These are phyloP conservation scores for Clarias pachynema DNA, from an alignment of 2,797 vertebrate genomes.

Conservation along the genomic window DNA sequence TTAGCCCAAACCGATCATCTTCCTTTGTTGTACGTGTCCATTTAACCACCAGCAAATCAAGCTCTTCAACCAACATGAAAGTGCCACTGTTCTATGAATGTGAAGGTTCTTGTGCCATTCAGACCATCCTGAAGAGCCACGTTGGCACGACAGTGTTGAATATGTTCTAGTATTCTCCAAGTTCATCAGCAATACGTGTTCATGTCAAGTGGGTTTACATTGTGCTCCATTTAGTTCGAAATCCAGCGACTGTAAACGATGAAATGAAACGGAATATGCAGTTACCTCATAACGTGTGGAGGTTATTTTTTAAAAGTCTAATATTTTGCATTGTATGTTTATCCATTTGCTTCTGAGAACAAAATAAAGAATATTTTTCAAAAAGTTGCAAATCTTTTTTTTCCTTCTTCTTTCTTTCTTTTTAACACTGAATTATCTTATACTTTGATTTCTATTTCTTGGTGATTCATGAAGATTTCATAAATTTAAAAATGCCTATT, in stretches of 20 bases:
- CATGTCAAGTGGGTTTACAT: background rate
- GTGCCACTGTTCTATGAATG: constrained; percentile 33
- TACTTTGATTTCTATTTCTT: background rate
- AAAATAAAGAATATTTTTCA: constrained; percentile 35
- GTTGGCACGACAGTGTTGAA: constrained; percentile 58
- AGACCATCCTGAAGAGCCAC: constrained; percentile 13
- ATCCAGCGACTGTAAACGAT: background rate
- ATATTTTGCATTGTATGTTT: background rate
- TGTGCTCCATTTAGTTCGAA: background rate
- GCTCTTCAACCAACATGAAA: constrained; percentile 1
- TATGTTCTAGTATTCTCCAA: constrained; percentile 75
- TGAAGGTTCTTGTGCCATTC: constrained; percentile 8
- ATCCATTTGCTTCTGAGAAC: constrained; percentile 17
- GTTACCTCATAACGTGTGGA: background rate
- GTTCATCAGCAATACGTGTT: constrained; percentile 21
- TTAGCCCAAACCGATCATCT: background rate
- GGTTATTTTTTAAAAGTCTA: background rate
- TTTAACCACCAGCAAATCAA: background rate
- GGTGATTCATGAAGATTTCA: too few relatives aligned
- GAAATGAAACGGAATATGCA: background rate
- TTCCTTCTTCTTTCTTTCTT: too few relatives aligned
- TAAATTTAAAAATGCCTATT: too few relatives aligned
- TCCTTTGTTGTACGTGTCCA: background rate
- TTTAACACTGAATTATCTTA: background rate
- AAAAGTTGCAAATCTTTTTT: background rate